These are phyloP conservation scores for Pogonomyrmex barbatus DNA, from an alignment of 1,140 invertebrate genomes.

Conservation along the genomic window DNA sequence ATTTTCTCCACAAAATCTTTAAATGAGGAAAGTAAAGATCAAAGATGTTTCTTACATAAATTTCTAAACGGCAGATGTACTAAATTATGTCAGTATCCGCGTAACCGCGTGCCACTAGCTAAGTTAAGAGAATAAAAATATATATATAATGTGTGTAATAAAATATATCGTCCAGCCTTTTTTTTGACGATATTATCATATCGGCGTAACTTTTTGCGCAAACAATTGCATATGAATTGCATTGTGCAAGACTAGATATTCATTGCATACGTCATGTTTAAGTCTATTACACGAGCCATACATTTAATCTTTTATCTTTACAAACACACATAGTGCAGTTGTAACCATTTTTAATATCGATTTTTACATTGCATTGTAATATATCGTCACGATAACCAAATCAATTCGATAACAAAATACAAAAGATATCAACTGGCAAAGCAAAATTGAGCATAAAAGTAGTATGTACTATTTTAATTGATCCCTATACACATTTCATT, in stretches of 20 bases:
- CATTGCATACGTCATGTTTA: not conserved
- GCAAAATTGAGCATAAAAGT: not conserved
- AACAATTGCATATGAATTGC: not conserved
- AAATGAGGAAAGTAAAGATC: not conserved
- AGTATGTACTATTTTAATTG: not conserved
- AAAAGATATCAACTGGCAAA: not conserved
- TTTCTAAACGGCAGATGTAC: not conserved
- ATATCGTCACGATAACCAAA: not conserved
- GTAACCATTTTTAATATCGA: constrained; percentile 2
- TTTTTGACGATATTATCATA: not conserved
- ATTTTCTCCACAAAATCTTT: not conserved
- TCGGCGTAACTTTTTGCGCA: not conserved
- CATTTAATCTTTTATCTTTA: not conserved
- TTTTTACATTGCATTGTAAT: not conserved
- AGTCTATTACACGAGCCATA: not conserved
- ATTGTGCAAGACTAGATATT: constrained; percentile 18
- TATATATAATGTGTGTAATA: not conserved
- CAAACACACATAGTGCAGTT: not conserved
- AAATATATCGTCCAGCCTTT: constrained; percentile 1
- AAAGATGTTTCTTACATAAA: not conserved
- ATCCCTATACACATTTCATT: not conserved
- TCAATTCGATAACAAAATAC: constrained; percentile 1
- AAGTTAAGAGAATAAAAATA: constrained; percentile 15
- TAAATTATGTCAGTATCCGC: constrained; percentile 4
- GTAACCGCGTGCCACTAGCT: not conserved